phyloP scores from a whole-genome alignment of 2,888 invertebrate species.

The Cremastinae sp. region DNA sequence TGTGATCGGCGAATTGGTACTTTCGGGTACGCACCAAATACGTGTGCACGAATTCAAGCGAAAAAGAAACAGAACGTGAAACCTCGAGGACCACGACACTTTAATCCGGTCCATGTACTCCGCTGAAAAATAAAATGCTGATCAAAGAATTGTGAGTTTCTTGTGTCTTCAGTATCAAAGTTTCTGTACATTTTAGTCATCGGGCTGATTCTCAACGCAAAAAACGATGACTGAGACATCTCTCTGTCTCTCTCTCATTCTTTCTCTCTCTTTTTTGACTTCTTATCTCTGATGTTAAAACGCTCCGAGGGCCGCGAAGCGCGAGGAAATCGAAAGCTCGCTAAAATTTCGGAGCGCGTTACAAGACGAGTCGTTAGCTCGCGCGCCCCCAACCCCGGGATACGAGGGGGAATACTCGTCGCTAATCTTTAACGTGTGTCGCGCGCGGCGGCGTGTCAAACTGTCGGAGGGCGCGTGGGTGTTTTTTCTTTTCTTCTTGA shows the following conservation, averaged over 20 bases:
- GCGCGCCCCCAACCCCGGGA: conserved; percentile 2
- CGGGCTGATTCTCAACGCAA: not conserved
- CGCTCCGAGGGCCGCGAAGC: not conserved
- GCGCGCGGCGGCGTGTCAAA: conserved; percentile 59
- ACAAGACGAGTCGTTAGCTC: not conserved
- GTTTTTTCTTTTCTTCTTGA: conserved; percentile 26
- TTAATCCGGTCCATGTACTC: conserved; percentile 72
- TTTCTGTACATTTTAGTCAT: not conserved
- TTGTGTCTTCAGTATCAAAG: not conserved
- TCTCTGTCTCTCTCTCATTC: not conserved
- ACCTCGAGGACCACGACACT: conserved; percentile 20
- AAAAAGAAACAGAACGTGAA: conserved; percentile 11
- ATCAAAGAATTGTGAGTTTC: conserved; percentile 79
- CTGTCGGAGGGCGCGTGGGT: conserved; percentile 48
- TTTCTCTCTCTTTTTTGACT: conserved; percentile 5
- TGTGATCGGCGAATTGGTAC: conserved; percentile 27
- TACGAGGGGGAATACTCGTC: conserved; percentile 32
- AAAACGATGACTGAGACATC: not conserved
- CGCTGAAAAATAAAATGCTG: conserved; percentile 74
- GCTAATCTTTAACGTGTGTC: conserved; percentile 61
- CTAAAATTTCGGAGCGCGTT: not conserved
- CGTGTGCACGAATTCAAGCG: conserved; percentile 5
- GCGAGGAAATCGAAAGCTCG: not conserved
- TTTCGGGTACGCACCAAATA: conserved; percentile 28
- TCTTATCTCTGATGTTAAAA: not conserved